Base-by-base conservation (phyloP, 2,113 vertebrate species). In the Phoxinus phoxinus region DNA sequence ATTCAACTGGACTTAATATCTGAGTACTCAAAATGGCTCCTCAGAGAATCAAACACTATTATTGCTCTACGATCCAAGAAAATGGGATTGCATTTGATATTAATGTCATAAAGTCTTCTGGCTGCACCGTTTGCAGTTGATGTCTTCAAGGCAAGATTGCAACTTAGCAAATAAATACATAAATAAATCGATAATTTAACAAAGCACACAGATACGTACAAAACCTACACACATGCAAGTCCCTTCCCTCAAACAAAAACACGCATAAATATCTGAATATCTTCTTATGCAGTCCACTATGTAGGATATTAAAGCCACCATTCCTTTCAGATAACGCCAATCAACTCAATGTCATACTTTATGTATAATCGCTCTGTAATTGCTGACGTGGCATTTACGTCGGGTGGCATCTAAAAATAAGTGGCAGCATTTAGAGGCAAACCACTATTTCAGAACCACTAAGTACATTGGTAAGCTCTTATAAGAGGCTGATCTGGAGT, bases 61-160 rank as follows among this genome's bases (percentile, higher is more conserved):
- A 76, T 4, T 53, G 27, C 21, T 53, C 74, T 76, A 48, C 15
- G 13, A 65, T 73, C 13, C 25, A 61, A 72, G n/a, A 58, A 74
- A 67, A 59, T 6, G 25, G 41, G 41, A 59, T 41, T 30, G 25
- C 35, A 48, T 41, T 72, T 32, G 75, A 89, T 87, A 86, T 89
- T 86, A 48, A 19, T 37, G 19, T 58, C 51, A 58, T 58, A 35
- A 58, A 46, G 56, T 32, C 84, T 80, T 83, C 73, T 86, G 84
- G 89, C 88, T 91, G 90, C 91, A 86, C 35, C 90, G 63, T 90
- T 89, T 92, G 91, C 88, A 94, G 86, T 90, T 90, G 89, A 92
- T 90, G 86, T 92, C 80, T 86, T 93, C 93, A 94, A 94, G 94
- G 93, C 92, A 94, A 93, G 84, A 88, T 92, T 92, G 87, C 90